Base-by-base conservation (phyloP, 2,888 invertebrate species). In the Emmelina monodactyla region DNA sequence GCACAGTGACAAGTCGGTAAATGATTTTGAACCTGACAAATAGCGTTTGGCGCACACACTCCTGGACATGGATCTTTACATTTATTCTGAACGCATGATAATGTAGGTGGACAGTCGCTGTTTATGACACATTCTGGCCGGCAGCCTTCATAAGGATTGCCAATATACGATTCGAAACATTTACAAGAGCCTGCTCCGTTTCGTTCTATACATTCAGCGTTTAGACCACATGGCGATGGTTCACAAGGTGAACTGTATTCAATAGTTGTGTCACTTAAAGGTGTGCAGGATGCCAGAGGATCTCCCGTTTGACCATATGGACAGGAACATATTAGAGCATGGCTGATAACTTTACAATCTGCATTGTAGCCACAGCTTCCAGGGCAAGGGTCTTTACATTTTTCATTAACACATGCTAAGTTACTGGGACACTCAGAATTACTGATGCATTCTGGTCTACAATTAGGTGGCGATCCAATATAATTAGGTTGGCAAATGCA, bases 1-100 rank as follows among this genome's bases (percentile, higher is more conserved):
- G 83, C 78, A 52, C 91, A 91, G 46, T 83, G 83, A 59, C 91
- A 91, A 25, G 86, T 84, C 1, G 91, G 90, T 33, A 87, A 75
- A 62, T 92, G 91, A 56, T 88, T 88, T 13, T 88, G 78, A 5
- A 90, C 90, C 60, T 85, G 83, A 58, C 92, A 92, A 47, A 87
- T 82, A 3, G 88, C 88, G 55, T 88, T 88, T 32, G 79, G 62
- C 28, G 89, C 91, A 58, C 91, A 91, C 16, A 85, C 81, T 32
- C 89, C 89, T 1, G 87, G 87, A 48, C 93, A 94, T 10, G 93
- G 92, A 62, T 92, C 87, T 55, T 82, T 83, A 61, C 91, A 90
- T 69, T 88, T 89, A 51, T 86, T 85, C 62, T 88, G 86, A 16
- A 89, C 82, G 53, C 91, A 92, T 22, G 91, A 88, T 51, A 83